Conservation (phyloP, 2,113 vertebrate species). For the Grantiella picta region DNA sequence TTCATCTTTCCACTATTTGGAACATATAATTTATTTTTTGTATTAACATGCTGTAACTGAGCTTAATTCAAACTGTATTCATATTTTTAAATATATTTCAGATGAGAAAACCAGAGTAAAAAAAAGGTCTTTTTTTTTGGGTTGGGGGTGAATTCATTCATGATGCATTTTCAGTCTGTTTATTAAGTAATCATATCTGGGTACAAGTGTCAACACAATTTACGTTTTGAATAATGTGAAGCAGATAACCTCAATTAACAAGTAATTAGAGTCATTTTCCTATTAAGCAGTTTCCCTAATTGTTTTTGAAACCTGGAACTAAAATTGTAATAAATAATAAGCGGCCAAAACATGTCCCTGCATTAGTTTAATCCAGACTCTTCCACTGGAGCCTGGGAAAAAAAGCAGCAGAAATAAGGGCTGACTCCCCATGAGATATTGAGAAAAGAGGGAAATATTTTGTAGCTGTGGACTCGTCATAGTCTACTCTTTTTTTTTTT, state of each 20-base stretch:
- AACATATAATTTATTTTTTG: neutral
- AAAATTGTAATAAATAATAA: constrained; percentile 65
- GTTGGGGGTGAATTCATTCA: neutral
- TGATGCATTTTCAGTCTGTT: constrained; percentile 51
- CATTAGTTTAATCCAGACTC: neutral
- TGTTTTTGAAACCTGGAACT: constrained; percentile 72
- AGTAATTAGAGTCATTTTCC: constrained; percentile 68
- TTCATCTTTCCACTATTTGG: neutral
- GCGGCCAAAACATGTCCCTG: constrained; percentile 33
- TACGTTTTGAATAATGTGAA: constrained; percentile 66
- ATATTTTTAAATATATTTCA: neutral
- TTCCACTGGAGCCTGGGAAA: neutral
- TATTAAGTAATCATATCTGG: constrained; percentile 66
- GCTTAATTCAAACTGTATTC: neutral
- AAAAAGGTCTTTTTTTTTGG: neutral
- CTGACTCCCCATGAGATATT: no score
- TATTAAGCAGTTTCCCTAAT: constrained; percentile 64
- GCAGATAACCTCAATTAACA: constrained; percentile 69
- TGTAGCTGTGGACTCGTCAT: neutral
- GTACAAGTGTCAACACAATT: constrained; percentile 65
- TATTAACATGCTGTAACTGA: neutral
- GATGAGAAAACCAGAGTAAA: neutral
- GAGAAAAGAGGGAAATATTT: neutral
- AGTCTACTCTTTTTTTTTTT: neutral
- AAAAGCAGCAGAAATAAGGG: neutral